Conservation (phyloP, 2,888 invertebrate species). For the Tetragonisca angustula region DNA sequence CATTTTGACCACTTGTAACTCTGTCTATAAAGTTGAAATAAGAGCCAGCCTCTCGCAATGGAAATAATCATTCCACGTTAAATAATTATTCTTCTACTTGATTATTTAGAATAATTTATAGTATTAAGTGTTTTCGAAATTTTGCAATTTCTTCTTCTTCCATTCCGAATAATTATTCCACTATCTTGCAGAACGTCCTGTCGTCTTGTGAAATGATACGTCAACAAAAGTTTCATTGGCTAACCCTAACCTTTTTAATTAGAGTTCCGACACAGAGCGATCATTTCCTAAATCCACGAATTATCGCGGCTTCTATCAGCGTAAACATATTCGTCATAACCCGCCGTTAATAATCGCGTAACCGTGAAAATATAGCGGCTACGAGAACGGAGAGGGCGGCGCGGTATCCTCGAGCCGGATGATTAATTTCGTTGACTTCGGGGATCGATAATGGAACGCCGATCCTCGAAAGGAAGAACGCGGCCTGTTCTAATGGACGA, state of each 20-base stretch:
- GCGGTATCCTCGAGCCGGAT: conserved; percentile 6
- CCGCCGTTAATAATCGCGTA: conserved; percentile 16
- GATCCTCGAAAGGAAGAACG: conserved; percentile 31
- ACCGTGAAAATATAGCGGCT: conserved; percentile 17
- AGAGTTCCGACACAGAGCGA: background rate
- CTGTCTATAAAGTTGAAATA: too few relatives aligned
- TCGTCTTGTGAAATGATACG: rapidly evolving
- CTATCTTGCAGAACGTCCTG: background rate
- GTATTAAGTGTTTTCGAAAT: too few relatives aligned
- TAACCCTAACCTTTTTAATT: background rate
- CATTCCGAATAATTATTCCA: too few relatives aligned
- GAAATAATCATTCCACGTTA: too few relatives aligned
- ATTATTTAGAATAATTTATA: too few relatives aligned
- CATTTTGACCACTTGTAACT: too few relatives aligned
- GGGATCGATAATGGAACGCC: conserved; percentile 36
- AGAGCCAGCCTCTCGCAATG: too few relatives aligned
- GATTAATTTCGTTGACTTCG: conserved; percentile 38
- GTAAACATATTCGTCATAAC: background rate
- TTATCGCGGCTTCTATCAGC: background rate
- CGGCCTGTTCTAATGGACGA: conserved; percentile 16
- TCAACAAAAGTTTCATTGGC: background rate
- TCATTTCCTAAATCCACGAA: background rate
- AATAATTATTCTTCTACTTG: too few relatives aligned
- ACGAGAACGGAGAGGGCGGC: background rate
- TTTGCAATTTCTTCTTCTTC: too few relatives aligned